Evolutionary conservation across 2,113 vertebrate species (phyloP).

Genomic region (Malurus elegans): DNA sequence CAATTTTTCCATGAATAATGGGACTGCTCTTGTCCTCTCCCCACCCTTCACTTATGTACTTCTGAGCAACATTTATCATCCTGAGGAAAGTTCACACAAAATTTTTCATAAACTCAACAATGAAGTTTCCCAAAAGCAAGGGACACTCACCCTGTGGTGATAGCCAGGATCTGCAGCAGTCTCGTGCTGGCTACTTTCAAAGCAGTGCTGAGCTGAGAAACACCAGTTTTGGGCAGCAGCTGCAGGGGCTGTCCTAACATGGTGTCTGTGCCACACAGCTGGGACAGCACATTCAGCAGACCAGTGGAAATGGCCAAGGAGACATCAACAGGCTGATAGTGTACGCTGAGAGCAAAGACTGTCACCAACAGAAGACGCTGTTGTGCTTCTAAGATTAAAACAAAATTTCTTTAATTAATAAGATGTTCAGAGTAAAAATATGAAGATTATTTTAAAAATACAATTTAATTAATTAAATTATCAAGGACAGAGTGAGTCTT

Average conservation of each 20-base stretch:
- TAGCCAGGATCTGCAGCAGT: slow-evolving; percentile 93
- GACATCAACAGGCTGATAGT: slow-evolving; percentile 96
- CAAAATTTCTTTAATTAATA: not conserved
- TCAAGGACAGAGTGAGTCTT: not conserved
- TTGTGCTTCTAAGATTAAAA: slow-evolving; percentile 84
- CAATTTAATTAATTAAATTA: not conserved
- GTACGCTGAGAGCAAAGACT: slow-evolving; percentile 93
- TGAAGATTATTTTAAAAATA: not conserved
- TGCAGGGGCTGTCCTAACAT: slow-evolving; percentile 93
- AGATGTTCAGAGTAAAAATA: not conserved
- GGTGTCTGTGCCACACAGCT: slow-evolving; percentile 94
- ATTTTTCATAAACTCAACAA: not conserved
- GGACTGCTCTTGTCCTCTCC: fast-evolving
- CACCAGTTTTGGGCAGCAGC: slow-evolving; percentile 87
- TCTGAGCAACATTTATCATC: not conserved
- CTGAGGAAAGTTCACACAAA: not conserved
- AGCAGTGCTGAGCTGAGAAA: slow-evolving; percentile 95
- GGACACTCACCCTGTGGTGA: slow-evolving; percentile 90
- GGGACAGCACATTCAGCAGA: slow-evolving; percentile 91
- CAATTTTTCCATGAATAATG: not conserved
- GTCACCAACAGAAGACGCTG: slow-evolving; percentile 96
- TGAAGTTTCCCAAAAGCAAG: not conserved
- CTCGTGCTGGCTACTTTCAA: slow-evolving; percentile 96
- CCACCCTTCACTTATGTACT: not conserved
- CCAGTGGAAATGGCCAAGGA: slow-evolving; percentile 95